Evolutionary conservation across 2,113 vertebrate species (phyloP).

Genomic region (Lamprotornis superbus): DNA sequence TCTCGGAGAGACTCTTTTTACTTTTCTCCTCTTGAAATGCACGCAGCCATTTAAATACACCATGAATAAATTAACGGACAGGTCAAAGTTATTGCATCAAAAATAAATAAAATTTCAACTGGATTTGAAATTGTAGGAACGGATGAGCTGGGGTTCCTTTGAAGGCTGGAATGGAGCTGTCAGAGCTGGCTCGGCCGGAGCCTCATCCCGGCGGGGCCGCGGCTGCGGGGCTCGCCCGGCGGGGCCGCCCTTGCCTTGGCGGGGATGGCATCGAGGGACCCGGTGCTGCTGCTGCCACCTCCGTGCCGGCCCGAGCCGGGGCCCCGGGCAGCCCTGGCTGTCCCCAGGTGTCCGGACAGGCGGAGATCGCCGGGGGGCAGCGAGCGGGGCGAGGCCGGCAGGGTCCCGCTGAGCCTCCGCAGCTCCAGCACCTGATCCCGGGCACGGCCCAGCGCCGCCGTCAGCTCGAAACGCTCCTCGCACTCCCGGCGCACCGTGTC

Average conservation of each 20-base stretch:
- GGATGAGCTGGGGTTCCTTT: fast-evolving
- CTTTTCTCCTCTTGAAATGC: background rate
- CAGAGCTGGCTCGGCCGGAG: conserved; percentile 69
- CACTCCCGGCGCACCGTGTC: conserved; percentile 89
- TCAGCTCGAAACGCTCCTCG: conserved; percentile 88
- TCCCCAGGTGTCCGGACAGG: background rate
- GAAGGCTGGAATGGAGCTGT: background rate
- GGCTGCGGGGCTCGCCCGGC: conserved; percentile 37
- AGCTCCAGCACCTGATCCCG: conserved; percentile 80
- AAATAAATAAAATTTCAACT: background rate
- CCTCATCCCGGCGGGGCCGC: conserved; percentile 30
- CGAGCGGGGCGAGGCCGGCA: background rate
- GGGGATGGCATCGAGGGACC: fast-evolving
- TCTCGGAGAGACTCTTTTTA: background rate
- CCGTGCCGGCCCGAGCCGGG: background rate
- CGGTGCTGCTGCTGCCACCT: background rate
- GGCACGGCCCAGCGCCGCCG: conserved; percentile 80
- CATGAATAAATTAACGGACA: background rate
- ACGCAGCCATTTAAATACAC: background rate
- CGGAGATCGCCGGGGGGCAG: background rate
- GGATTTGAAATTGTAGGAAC: background rate
- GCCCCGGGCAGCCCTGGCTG: background rate
- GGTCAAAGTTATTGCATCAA: background rate
- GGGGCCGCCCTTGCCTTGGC: background rate
- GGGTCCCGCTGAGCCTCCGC: conserved; percentile 42